phyloP scores from a whole-genome alignment of 2,888 invertebrate genomes.

The Rosalia funebris region DNA sequence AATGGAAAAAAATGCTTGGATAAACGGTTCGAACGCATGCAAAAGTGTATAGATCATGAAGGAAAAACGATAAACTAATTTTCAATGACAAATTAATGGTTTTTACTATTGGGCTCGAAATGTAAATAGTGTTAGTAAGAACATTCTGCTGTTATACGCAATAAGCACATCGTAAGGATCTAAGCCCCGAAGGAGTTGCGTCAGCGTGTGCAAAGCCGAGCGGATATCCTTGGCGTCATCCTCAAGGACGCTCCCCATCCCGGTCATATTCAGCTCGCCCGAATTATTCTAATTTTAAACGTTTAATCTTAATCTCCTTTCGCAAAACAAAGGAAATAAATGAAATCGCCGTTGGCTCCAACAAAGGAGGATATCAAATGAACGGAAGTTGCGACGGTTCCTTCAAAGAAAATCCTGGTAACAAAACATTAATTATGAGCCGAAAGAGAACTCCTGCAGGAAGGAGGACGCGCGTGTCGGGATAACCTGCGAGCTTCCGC shows the following conservation, averaged over 20 bases:
- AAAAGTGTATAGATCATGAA: too few relatives aligned
- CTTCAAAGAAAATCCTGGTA: conserved; percentile 49
- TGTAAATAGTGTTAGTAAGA: too few relatives aligned
- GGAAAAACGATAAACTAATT: too few relatives aligned
- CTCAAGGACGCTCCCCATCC: not conserved
- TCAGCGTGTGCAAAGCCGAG: too few relatives aligned
- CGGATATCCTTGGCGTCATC: too few relatives aligned
- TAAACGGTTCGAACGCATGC: too few relatives aligned
- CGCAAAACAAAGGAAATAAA: conserved; percentile 2
- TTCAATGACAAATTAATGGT: too few relatives aligned
- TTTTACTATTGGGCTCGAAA: too few relatives aligned
- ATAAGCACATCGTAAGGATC: too few relatives aligned
- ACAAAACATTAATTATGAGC: conserved; percentile 57
- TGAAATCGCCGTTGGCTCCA: conserved; percentile 2
- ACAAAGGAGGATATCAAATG: conserved; percentile 14
- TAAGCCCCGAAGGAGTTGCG: too few relatives aligned
- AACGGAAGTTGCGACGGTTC: conserved; percentile 29
- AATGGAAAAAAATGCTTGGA: too few relatives aligned
- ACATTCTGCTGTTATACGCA: too few relatives aligned
- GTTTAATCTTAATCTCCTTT: conserved; percentile 10
- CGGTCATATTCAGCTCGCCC: not conserved
- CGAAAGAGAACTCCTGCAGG: conserved; percentile 47
- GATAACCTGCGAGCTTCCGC: conserved; percentile 56
- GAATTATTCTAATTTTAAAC: conserved; percentile 11
- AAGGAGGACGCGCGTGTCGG: conserved; percentile 45